phyloP scores from a whole-genome alignment of 2,113 vertebrate species.

The Donacobius atricapilla region DNA sequence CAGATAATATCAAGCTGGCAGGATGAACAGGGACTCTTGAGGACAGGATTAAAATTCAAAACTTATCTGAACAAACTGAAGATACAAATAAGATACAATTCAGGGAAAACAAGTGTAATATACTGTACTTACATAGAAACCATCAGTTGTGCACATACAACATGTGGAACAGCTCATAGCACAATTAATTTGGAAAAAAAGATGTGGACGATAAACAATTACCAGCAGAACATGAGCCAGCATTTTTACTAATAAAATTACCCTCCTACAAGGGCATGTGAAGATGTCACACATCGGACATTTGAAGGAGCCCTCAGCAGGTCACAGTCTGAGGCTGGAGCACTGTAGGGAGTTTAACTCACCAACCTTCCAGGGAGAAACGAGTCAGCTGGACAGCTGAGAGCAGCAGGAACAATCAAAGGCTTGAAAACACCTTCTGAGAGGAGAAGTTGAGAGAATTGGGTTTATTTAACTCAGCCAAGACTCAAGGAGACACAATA shows the following conservation, averaged over 20 bases:
- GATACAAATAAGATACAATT: background rate
- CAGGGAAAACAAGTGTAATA: background rate
- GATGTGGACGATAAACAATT: background rate
- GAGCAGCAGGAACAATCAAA: background rate
- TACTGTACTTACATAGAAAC: background rate
- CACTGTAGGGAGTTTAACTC: background rate
- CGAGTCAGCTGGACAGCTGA: background rate
- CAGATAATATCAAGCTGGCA: background rate
- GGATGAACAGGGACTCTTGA: background rate
- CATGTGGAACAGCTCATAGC: background rate
- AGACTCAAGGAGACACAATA: background rate
- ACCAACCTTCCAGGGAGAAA: background rate
- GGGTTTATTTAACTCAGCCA: background rate
- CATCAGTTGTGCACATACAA: background rate
- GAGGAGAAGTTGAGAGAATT: background rate
- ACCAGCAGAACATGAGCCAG: background rate
- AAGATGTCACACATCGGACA: background rate
- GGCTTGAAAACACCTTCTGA: background rate
- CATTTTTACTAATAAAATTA: background rate
- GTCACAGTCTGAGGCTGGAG: background rate
- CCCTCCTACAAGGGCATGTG: fast-evolving
- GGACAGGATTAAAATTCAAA: background rate
- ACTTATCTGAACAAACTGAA: background rate
- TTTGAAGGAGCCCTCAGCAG: background rate
- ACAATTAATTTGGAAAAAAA: background rate